phyloP scores from a whole-genome alignment of 92 coral and sea anemone species.

The Phenganax subtilis region DNA sequence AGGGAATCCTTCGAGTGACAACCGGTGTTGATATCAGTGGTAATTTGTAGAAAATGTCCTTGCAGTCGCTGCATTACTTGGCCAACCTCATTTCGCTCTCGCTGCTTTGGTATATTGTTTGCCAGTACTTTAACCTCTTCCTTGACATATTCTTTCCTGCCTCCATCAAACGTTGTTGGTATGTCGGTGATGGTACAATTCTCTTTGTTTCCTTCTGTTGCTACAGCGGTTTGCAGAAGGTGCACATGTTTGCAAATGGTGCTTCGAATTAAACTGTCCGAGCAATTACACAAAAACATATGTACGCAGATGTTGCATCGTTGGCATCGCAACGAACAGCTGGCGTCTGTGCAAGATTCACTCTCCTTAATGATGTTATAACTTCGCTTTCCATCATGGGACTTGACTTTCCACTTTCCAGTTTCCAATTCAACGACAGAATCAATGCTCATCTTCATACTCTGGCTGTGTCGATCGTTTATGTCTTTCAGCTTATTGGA shows the following conservation, averaged over 20 bases:
- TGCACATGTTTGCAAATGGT: constrained; percentile 36
- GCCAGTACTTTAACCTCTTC: constrained; percentile 15
- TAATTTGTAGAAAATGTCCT: constrained; percentile 24
- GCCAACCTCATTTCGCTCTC: constrained; percentile 23
- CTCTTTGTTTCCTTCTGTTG: constrained; percentile 18
- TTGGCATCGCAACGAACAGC: constrained; percentile 22
- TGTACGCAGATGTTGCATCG: constrained; percentile 35
- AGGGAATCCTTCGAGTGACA: constrained; percentile 21
- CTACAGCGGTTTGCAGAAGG: constrained; percentile 6
- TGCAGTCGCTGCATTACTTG: constrained; percentile 21
- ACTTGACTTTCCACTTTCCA: constrained; percentile 21
- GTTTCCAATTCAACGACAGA: constrained; percentile 6
- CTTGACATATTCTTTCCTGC: constrained; percentile 14
- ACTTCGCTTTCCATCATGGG: constrained; percentile 30
- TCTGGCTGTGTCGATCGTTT: constrained; percentile 25
- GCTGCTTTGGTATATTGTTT: constrained; percentile 25
- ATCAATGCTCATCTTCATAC: neutral
- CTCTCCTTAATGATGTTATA: constrained; percentile 14
- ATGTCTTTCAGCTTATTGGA: constrained; percentile 1
- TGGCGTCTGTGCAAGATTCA: constrained; percentile 31
- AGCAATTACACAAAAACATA: constrained; percentile 36
- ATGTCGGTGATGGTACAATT: neutral
- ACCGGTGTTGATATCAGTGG: constrained; percentile 19
- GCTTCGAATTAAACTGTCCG: constrained; percentile 36
- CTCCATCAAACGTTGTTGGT: neutral